Percentiles rank a stretch among this genome's conserved stretches.
These are phyloP conservation scores for Dendrolimus houi DNA, from an alignment of 2,888 invertebrate genomes.

Conservation along the genomic window DNA sequence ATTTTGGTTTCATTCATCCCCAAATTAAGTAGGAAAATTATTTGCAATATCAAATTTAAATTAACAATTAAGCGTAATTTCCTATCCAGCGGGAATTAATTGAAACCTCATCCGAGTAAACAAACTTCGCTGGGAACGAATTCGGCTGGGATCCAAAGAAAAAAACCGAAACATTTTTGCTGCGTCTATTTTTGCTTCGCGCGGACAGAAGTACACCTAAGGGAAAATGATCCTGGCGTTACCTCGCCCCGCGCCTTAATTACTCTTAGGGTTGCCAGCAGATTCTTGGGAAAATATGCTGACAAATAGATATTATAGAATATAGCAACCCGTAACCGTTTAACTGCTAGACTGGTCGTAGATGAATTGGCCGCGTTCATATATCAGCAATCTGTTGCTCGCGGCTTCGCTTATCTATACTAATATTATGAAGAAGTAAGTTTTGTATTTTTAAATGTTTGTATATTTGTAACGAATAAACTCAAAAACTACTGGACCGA, in stretches of 20 bases:
- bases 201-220: constrained; percentile 25
- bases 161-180: background rate
- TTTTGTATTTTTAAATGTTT: too few species aligned
- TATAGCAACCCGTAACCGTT: too few species aligned
- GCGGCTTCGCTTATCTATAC: too few species aligned
- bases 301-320: too few species aligned
- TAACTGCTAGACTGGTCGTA: too few species aligned
- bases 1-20: too few species aligned
- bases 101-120: background rate
- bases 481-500: too few species aligned
- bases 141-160: background rate
- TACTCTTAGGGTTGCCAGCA: constrained; percentile 14
- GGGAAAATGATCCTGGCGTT: constrained; percentile 27
- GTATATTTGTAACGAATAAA: too few species aligned
- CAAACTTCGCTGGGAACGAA: background rate
- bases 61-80: background rate
- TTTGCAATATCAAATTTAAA: background rate
- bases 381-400: too few species aligned
- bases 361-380: too few species aligned
- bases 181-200: background rate
- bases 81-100: background rate
- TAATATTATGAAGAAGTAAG: too few species aligned
- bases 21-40: background rate
- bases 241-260: constrained; percentile 36
- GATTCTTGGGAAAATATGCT: background rate